Evolutionary conservation across 2,113 vertebrate species (phyloP).

Genomic region (Epinephelus lanceolatus): DNA sequence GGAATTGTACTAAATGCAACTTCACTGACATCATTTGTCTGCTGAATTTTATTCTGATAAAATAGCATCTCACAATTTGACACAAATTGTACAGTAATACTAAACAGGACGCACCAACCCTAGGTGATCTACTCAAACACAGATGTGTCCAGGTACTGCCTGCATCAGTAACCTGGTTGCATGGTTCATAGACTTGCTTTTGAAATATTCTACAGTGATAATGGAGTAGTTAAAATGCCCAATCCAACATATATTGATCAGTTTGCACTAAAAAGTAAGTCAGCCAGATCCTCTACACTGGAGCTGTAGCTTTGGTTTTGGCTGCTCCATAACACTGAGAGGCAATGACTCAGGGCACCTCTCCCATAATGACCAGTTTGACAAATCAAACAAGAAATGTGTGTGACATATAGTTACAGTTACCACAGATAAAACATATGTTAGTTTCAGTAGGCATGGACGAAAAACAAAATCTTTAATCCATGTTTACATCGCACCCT

Average conservation of each 20-base stretch:
- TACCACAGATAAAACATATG: neutral
- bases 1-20: neutral
- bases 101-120: conserved; percentile 3
- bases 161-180: conserved; percentile 3
- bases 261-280: neutral
- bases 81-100: neutral
- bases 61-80: neutral
- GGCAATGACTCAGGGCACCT: neutral
- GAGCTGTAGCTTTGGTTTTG: conserved; percentile 11
- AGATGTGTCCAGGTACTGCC: conserved; percentile 15
- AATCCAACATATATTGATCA: neutral
- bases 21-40: neutral
- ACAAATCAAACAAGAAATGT: conserved; percentile 32
- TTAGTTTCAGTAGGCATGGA: conserved; percentile 13
- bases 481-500: conserved; percentile 23
- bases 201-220: conserved; percentile 3
- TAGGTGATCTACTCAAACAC: conserved; percentile 1
- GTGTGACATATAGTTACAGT: conserved; percentile 6
- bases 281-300: neutral
- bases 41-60: neutral
- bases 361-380: conserved; percentile 14
- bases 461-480: neutral
- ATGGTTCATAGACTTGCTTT: conserved; percentile 14
- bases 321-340: conserved; percentile 21
- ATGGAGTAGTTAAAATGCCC: neutral